Evolutionary conservation across 2,888 invertebrate species (phyloP).

Genomic region (Cheilosia grossa): DNA sequence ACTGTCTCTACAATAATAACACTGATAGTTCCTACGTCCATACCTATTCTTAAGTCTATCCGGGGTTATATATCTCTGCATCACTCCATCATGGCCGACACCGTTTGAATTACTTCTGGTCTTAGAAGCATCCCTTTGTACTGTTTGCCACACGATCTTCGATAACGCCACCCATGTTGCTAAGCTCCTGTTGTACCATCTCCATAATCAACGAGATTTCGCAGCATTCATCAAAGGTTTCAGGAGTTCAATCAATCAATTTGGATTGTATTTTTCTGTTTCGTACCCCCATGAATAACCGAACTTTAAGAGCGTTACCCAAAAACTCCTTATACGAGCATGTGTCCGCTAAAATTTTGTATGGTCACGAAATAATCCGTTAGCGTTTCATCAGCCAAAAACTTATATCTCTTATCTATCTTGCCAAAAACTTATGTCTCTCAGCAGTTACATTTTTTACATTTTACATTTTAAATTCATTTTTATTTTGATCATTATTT

Average conservation of each 20-base stretch:
- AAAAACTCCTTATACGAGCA: constrained; percentile 7
- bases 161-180: neutral
- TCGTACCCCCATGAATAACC: constrained; percentile 16
- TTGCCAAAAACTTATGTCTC: neutral
- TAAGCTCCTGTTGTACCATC: constrained; percentile 10
- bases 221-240: constrained; percentile 13
- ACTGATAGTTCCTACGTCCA: constrained; percentile 6
- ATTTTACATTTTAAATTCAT: too few species aligned
- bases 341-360: neutral
- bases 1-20: constrained; percentile 6
- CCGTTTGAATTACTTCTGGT: too few species aligned
- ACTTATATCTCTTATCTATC: neutral
- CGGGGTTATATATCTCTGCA: neutral
- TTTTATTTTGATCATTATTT: too few species aligned
- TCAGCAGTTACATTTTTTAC: neutral
- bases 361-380: neutral
- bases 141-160: neutral
- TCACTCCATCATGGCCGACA: neutral
- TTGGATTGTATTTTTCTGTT: constrained; percentile 15
- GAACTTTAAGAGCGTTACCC: constrained; percentile 6
- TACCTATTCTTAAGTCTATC: constrained; percentile 13
- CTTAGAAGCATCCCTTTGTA: neutral
- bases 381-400: neutral
- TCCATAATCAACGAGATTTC: constrained; percentile 23
- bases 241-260: constrained; percentile 13